Evolutionary conservation across 2,888 invertebrate species (phyloP), one percentile per base, ranked within the genome.

Genomic region (Hemicrepidius hirtus): DNA sequence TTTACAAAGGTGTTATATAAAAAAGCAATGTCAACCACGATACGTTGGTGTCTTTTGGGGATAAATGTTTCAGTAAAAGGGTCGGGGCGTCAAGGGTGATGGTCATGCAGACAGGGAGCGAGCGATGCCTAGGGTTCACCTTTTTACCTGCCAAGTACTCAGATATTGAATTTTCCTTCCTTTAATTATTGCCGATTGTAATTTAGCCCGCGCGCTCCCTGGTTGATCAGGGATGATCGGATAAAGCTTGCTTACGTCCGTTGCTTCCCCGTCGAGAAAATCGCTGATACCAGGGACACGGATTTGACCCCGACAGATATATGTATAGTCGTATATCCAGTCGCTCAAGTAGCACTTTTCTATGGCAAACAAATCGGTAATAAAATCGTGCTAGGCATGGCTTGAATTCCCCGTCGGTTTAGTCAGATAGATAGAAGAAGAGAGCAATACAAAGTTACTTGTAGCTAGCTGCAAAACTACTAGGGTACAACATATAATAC

Each of bases 271-370:
- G 89, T 97, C 96, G 88, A 93, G 93, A 84, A 90, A 92, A 90
- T 98, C 98, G 91, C 97, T 97, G 88, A 98, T 93, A 87, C 95
- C 95, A 87, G 97, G 96, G 88, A 98, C 97, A 89, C 94, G 92
- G 85, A 94, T 95, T 91, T 95, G 96, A 89, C 97, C 97, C 91
- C 97, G 96, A 90, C 95, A 94, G 90, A 97, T 94, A 90, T 93
- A 95, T 87, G 92, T 91, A 91, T 97, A 98, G 89, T 94, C 93
- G 86, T 92, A 91, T 87, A 96, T 92, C 88, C 95, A 94, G 88
- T 94, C 92, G 87, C 92, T 91, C 88, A 97, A 91, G 89, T 93
- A 90, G 88, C 94, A 92, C 88, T 91, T 90, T 87, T 95, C 96
- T 96, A 91, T 84, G 86, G 89, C 88, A 78, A 76, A 87, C 71